Conservation (phyloP, 2,113 vertebrate species). For the Cavia aperea region DNA sequence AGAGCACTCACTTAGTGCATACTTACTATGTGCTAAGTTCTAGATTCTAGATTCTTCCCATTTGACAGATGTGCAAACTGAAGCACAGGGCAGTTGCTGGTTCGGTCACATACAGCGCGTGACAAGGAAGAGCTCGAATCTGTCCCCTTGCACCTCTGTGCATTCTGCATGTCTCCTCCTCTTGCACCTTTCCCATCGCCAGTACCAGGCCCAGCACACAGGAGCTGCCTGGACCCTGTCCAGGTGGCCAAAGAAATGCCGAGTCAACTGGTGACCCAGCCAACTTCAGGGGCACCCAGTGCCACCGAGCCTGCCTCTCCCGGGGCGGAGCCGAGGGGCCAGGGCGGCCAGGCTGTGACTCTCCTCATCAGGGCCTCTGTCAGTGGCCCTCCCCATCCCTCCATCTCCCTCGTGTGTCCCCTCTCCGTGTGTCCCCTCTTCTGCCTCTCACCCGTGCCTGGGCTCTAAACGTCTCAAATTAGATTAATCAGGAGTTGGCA, state of each 20-base stretch:
- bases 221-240: not conserved
- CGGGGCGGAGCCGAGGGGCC: slow-evolving; percentile 13
- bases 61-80: not conserved
- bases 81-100: not conserved
- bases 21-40: not conserved
- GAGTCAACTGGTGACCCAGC: not conserved
- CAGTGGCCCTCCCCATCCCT: slow-evolving; percentile 54
- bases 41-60: not conserved
- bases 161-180: not conserved
- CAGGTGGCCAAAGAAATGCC: not conserved
- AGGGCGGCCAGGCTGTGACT: slow-evolving; percentile 64
- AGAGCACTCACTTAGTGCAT: rapidly evolving
- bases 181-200: no score
- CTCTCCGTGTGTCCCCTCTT: slow-evolving; percentile 35
- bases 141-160: not conserved
- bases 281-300: not conserved
- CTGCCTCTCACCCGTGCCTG: slow-evolving; percentile 43
- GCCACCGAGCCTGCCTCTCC: not conserved
- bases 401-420: slow-evolving; percentile 6
- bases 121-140: rapidly evolving
- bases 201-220: not conserved
- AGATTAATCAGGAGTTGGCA: slow-evolving; percentile 81
- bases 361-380: slow-evolving; percentile 68
- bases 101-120: rapidly evolving
- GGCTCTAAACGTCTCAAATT: slow-evolving; percentile 79